Evolutionary conservation across 2,888 invertebrate species (phyloP).

Genomic region (Ectemnius continuus): DNA sequence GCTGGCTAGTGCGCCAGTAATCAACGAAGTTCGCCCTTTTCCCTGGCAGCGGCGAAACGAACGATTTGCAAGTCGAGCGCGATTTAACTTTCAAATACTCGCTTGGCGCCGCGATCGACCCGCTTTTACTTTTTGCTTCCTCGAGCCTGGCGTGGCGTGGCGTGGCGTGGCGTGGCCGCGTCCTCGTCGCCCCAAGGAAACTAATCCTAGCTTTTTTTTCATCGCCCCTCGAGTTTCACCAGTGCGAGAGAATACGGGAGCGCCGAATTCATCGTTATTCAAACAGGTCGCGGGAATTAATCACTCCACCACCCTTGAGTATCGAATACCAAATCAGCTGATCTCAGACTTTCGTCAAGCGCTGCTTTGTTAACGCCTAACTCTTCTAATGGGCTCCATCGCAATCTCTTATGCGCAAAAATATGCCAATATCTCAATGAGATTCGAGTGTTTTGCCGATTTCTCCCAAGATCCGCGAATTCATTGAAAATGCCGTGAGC

Average conservation of each 20-base stretch:
- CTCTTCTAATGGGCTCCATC: too few species aligned
- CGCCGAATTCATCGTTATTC: constrained; percentile 40
- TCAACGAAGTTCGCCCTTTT: constrained; percentile 42
- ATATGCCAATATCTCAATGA: too few species aligned
- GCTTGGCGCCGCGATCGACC: constrained; percentile 29
- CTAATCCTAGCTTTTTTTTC: constrained; percentile 38
- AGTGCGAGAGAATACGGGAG: constrained; percentile 11
- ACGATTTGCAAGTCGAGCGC: constrained; percentile 66
- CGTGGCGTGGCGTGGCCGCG: too few species aligned
- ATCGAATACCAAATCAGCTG: background rate
- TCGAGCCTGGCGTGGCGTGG: too few species aligned
- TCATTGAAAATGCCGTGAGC: too few species aligned
- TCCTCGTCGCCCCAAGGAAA: constrained; percentile 23
- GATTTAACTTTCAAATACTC: constrained; percentile 67
- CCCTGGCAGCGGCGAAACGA: constrained; percentile 35
- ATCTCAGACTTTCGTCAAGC: too few species aligned
- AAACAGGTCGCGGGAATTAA: constrained; percentile 29
- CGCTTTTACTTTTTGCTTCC: constrained; percentile 29
- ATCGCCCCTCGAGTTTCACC: background rate
- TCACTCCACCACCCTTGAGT: constrained; percentile 9
- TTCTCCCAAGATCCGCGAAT: too few species aligned
- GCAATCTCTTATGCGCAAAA: too few species aligned
- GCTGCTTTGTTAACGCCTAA: too few species aligned
- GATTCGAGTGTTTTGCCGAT: too few species aligned
- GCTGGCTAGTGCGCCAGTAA: constrained; percentile 42